A percentile compares a stretch with the other conserved stretches of the same genome.
Evolutionary conservation across 1,140 invertebrate genomes (phyloP).

Genomic region (Caenorhabditis inopinata): DNA sequence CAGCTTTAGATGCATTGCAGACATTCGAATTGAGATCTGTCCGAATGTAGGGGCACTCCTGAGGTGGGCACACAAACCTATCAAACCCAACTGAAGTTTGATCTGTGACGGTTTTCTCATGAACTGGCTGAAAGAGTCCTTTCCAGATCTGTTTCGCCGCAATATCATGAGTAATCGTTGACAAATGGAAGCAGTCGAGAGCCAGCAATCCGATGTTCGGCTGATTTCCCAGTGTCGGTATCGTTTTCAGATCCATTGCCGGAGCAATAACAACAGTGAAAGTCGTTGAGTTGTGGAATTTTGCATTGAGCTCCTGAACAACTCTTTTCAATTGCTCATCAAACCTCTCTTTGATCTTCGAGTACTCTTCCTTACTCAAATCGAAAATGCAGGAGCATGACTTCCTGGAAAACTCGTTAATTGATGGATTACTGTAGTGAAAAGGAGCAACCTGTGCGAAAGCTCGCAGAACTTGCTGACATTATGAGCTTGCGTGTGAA

Average conservation of each 20-base stretch:
- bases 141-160: slow-evolving; percentile 34
- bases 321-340: background rate
- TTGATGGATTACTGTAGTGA: no score
- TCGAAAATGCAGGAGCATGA: slow-evolving; percentile 22
- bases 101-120: background rate
- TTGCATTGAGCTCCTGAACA: background rate
- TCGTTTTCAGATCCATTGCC: slow-evolving; percentile 2
- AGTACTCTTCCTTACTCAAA: background rate
- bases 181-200: slow-evolving; percentile 34
- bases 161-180: slow-evolving; percentile 20
- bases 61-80: background rate
- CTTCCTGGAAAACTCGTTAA: background rate
- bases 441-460: background rate
- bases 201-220: slow-evolving; percentile 29
- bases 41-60: background rate
- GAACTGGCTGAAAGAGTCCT: slow-evolving; percentile 6
- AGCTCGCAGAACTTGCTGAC: background rate
- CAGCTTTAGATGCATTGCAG: background rate
- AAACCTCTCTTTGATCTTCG: background rate
- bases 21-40: background rate
- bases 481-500: slow-evolving; percentile 22
- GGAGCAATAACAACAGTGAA: slow-evolving; percentile 24
- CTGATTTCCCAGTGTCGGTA: background rate
- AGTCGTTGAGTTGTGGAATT: background rate
- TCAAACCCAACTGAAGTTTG: background rate